phyloP scores from a whole-genome alignment of 2,888 invertebrate genomes.

The Myopa testacea region DNA sequence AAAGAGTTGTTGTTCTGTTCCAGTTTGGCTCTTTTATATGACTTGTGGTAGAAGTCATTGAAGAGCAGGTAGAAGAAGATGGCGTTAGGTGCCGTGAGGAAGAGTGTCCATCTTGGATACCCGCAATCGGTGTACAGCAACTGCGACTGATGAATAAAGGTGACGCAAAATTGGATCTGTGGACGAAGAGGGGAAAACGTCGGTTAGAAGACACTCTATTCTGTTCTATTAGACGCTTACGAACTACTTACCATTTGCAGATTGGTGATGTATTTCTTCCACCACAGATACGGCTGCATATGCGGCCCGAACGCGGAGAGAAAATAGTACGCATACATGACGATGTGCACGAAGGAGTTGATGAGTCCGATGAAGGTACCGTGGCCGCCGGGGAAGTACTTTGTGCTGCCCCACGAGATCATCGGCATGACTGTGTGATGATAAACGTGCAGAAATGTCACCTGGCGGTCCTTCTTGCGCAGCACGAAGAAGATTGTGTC shows the following conservation, averaged over 20 bases:
- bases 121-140: constrained; percentile 88
- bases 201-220: background rate
- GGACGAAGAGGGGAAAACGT: constrained; percentile 17
- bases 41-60: constrained; percentile 89
- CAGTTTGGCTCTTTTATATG: constrained; percentile 70
- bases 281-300: constrained; percentile 89
- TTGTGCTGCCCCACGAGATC: constrained; percentile 92
- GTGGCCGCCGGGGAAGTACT: constrained; percentile 89
- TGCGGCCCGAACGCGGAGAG: constrained; percentile 89
- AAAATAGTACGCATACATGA: constrained; percentile 95
- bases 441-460: constrained; percentile 91
- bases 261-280: constrained; percentile 93
- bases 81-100: constrained; percentile 89
- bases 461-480: constrained; percentile 89
- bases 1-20: constrained; percentile 43
- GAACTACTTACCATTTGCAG: constrained; percentile 82
- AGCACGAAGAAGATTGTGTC: constrained; percentile 95
- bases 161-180: constrained; percentile 89
- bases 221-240: background rate
- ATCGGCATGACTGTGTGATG: constrained; percentile 96
- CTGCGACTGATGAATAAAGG: constrained; percentile 88
- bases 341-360: constrained; percentile 93
- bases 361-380: constrained; percentile 86
- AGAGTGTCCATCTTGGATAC: constrained; percentile 85
- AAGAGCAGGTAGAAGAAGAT: constrained; percentile 94